phyloP scores from a whole-genome alignment of 2,113 vertebrate genomes.

The Gasterosteus aculeatus region DNA sequence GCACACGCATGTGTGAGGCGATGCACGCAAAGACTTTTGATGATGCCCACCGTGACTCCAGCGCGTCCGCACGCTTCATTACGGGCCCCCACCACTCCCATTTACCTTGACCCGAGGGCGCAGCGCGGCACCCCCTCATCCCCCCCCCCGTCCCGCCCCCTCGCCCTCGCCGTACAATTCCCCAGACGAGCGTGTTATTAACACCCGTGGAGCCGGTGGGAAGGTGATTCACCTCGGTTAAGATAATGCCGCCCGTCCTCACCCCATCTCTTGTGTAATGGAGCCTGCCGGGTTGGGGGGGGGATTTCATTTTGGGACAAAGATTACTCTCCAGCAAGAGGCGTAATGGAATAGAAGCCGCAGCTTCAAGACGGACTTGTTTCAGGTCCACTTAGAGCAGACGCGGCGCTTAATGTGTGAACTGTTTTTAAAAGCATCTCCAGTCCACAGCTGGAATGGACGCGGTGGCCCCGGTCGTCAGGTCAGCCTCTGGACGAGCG shows the following conservation, averaged over 20 bases:
- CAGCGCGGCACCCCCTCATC: not conserved
- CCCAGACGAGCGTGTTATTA: constrained; percentile 56
- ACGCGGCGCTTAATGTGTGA: not conserved
- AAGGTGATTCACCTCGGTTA: constrained; percentile 70
- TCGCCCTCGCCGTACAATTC: constrained; percentile 29
- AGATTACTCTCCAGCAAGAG: constrained; percentile 42
- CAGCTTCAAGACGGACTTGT: constrained; percentile 15
- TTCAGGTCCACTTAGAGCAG: not conserved
- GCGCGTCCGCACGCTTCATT: constrained; percentile 41
- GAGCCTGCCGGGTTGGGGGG: constrained; percentile 54
- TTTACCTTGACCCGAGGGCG: constrained; percentile 60
- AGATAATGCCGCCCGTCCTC: constrained; percentile 62
- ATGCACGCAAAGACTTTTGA: constrained; percentile 31
- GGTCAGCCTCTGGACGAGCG: constrained; percentile 36
- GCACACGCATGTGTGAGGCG: constrained; percentile 15
- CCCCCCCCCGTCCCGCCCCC: not conserved
- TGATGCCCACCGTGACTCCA: constrained; percentile 46
- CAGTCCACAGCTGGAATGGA: not conserved
- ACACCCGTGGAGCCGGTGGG: constrained; percentile 52
- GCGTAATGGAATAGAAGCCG: constrained; percentile 21
- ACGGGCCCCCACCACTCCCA: constrained; percentile 38
- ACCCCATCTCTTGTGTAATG: constrained; percentile 73
- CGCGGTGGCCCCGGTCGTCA: constrained; percentile 15
- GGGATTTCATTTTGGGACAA: constrained; percentile 57
- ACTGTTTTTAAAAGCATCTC: constrained; percentile 12